Percentiles rank a stretch among this genome's conserved stretches.
Conservation (phyloP, 2,888 invertebrate species). For the Lordiphosa fenestrarum region DNA sequence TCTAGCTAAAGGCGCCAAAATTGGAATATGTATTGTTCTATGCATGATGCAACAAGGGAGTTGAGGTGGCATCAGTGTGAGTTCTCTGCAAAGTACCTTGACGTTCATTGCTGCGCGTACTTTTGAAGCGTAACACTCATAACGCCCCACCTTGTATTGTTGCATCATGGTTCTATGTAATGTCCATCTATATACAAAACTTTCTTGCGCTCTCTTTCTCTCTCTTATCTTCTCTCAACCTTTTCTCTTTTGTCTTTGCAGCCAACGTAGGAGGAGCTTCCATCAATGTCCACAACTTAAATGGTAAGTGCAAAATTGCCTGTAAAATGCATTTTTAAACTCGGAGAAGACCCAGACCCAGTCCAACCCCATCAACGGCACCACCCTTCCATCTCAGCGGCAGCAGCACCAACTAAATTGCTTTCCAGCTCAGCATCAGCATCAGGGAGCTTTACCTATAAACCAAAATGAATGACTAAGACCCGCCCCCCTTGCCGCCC, state of each 20-base stretch:
- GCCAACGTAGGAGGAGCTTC: slow-evolving; percentile 17
- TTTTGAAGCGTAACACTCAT: too few species aligned
- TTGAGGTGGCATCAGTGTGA: too few species aligned
- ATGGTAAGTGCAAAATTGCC: slow-evolving; percentile 65
- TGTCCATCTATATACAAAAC: too few species aligned
- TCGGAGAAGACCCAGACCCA: too few species aligned
- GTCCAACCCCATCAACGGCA: not conserved
- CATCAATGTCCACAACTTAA: slow-evolving; percentile 59
- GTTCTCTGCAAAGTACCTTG: too few species aligned
- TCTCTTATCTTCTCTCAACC: not conserved
- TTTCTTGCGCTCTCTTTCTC: too few species aligned
- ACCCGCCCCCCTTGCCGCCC: not conserved
- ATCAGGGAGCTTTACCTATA: slow-evolving; percentile 48
- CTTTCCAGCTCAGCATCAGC: slow-evolving; percentile 26
- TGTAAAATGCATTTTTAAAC: slow-evolving; percentile 52
- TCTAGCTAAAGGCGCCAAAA: too few species aligned
- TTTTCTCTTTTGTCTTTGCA: slow-evolving; percentile 15
- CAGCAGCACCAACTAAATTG: slow-evolving; percentile 48
- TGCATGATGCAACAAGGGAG: too few species aligned
- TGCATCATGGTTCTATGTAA: too few species aligned
- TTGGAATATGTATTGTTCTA: too few species aligned
- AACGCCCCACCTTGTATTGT: too few species aligned
- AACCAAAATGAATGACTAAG: slow-evolving; percentile 61
- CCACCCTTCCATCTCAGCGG: not conserved
- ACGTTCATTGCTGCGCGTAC: too few species aligned